Conservation (phyloP, 2,888 invertebrate species). For the Ophion costatus region DNA sequence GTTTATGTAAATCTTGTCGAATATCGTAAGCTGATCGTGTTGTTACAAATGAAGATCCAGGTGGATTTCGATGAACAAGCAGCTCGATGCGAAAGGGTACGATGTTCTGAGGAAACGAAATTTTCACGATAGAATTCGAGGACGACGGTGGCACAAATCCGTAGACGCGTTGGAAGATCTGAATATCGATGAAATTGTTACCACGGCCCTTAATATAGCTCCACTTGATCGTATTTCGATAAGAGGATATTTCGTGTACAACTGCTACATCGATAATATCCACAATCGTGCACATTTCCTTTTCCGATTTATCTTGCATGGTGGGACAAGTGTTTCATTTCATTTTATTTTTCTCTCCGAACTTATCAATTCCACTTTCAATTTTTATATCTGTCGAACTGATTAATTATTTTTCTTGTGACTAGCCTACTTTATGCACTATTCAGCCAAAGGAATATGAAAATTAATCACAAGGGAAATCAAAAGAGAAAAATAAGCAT, state of each 20-base stretch:
- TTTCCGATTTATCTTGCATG: background rate
- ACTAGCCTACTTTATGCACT: background rate
- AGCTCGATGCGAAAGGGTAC: background rate
- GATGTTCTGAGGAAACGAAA: conserved; percentile 34
- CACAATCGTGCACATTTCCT: background rate
- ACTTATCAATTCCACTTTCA: no score
- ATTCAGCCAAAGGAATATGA: background rate
- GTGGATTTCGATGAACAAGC: background rate
- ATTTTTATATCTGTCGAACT: no score
- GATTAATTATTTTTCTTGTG: no score
- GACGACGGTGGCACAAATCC: conserved; percentile 45
- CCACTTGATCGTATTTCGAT: conserved; percentile 62
- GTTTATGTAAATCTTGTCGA: no score
- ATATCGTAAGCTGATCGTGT: background rate
- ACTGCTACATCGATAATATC: background rate
- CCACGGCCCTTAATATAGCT: conserved; percentile 49
- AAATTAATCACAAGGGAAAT: conserved; percentile 6
- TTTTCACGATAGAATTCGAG: conserved; percentile 22
- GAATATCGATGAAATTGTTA: conserved; percentile 56
- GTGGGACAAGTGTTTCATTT: background rate
- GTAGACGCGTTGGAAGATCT: conserved; percentile 32
- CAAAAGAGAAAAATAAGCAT: background rate
- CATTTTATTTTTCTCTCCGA: background rate
- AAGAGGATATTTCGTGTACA: conserved; percentile 44
- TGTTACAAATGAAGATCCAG: background rate